Conservation (phyloP, 2,113 vertebrate species). For the Variabilichromis moorii region DNA sequence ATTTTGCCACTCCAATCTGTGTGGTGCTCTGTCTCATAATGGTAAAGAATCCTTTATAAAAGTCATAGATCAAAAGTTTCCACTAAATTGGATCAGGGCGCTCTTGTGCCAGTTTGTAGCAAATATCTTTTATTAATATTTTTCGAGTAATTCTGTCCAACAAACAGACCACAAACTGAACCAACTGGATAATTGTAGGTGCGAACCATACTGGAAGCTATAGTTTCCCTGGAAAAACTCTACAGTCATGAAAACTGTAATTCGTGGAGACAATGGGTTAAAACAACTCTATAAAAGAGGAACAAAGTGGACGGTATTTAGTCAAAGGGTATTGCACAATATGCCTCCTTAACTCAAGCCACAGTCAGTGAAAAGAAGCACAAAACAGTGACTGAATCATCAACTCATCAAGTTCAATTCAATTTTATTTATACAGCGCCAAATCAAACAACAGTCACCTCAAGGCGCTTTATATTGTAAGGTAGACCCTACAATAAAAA, state of each 20-base stretch:
- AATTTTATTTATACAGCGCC: background rate
- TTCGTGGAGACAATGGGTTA: background rate
- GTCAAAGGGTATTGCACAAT: background rate
- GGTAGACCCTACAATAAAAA: background rate
- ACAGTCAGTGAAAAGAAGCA: background rate
- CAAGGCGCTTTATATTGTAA: accelerated
- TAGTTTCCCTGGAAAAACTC: background rate
- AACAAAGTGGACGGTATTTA: background rate
- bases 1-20: background rate
- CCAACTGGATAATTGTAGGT: background rate
- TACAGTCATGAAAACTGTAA: background rate
- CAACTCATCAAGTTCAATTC: background rate
- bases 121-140: background rate
- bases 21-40: background rate
- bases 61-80: background rate
- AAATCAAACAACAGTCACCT: background rate
- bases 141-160: background rate
- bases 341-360: background rate
- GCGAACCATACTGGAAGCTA: background rate
- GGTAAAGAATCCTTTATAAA: background rate
- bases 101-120: background rate
- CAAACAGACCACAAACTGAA: background rate
- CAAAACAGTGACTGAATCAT: background rate
- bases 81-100: background rate
- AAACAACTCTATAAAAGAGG: background rate